Conservation (phyloP, 2,113 vertebrate genomes). For the Gavialis gangeticus region DNA sequence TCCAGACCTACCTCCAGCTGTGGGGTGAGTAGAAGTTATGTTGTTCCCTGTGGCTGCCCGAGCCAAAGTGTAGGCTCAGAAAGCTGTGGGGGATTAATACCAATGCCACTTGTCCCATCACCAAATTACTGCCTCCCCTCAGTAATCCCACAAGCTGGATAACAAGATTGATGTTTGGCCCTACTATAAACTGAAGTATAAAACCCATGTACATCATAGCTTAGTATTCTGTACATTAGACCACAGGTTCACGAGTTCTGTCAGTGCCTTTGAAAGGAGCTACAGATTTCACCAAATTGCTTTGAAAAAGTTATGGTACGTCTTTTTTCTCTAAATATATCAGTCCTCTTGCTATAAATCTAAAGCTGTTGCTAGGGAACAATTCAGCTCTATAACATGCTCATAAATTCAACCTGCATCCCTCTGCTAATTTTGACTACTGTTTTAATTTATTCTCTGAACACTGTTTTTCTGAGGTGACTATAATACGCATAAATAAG, state of each 20-base stretch:
- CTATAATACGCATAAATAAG: not conserved
- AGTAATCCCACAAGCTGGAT: no score
- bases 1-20: no score
- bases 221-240: not conserved
- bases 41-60: no score
- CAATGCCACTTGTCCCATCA: no score
- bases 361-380: not conserved
- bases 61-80: no score
- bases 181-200: no score
- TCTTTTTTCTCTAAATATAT: not conserved
- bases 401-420: conserved; percentile 1
- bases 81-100: no score
- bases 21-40: no score
- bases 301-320: not conserved
- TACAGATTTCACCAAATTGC: not conserved
- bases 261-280: not conserved
- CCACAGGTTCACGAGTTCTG: not conserved
- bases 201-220: no score
- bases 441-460: not conserved
- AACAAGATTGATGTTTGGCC: no score
- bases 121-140: no score
- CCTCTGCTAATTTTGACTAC: not conserved
- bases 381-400: not conserved
- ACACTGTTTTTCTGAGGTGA: conserved; percentile 21
- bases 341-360: not conserved